Base-by-base conservation (phyloP, 1,140 invertebrate species). In the Zaprionus inermis region DNA sequence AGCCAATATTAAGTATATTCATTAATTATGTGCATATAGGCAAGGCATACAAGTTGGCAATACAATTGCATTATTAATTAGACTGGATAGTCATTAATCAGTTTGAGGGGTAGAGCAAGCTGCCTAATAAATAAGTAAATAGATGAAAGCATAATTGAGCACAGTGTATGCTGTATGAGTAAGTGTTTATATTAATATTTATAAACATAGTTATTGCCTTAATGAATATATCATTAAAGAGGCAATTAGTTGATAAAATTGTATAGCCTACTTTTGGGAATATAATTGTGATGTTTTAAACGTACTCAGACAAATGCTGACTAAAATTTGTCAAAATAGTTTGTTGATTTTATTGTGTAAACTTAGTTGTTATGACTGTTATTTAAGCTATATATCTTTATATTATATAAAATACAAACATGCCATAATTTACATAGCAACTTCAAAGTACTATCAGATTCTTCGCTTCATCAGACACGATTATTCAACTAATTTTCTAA, bases 21-120 rank as follows among this genome's bases (percentile, higher is more conserved):
- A 56, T 68, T 60, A 68, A 68, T 61, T 61, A 68, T 46, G 44
- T 55, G 51, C 65, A 73, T 44, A n/a, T 44, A 9, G 38, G n/a
- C n/a, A n/a, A 16, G n/a, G 24, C 24, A n/a, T 24, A 51, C 24
- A 34, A n/a, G 18, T 24, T 54, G 34, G 38, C 54, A 65, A 56
- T 44, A 49, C 28, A 22, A 57, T 24, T 56, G 54, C 55, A 68
- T 68, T 68, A 67, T 51, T 51, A 61, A 73, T 69, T 38, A 51
- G 58, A 4, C 22, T 10, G 16, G 55, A 38, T 51, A 22, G 16
- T 20, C 20, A 44, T 58, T 58, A 38, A 64, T 56, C 34, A 44
- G 54, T 41, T 30, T 56, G 22, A 32, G 44, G 44, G 11, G 10
- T 18, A 49, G 9, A 49, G 9, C 44, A 18, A 22, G 4, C 36